Base-by-base conservation (phyloP, 1,140 invertebrate species). In the Prorops nasuta region DNA sequence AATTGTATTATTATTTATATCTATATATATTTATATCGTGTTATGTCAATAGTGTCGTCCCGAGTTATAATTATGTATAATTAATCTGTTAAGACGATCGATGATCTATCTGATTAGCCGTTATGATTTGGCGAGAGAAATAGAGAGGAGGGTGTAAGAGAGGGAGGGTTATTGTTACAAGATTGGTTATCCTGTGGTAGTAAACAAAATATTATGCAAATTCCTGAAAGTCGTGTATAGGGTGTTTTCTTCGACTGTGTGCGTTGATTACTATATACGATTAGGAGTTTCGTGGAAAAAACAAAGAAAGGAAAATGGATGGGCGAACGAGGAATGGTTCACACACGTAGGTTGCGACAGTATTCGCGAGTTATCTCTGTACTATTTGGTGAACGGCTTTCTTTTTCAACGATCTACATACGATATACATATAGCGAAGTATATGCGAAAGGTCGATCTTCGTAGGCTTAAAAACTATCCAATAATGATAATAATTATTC, bases 391-490 rank as follows among this genome's bases (percentile, higher is more conserved):
- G 44, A 61, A 21, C n/a, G n/a, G n/a, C n/a, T n/a, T n/a, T 56
- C 49, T 28, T 40, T 50, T 31, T 60, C 38, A 54, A 61, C 50
- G 43, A 49, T 49, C 54, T 58, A 62, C 60, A n/a, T 50, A 60
- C 47, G 58, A 61, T 54, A 57, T 56, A 24, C 41, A 60, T 61
- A 59, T 53, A 59, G 58, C 37, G 51, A 54, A 60, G 55, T 58
- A 52, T 58, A 58, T 52, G 59, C 38, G 39, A 58, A 62, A 54
- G 21, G 28, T 48, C 54, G 38, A 32, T 39, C 42, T 53, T 36
- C 34, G 54, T 51, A 60, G 41, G 51, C 63, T 67, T 72, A 64
- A 58, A 66, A 47, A 66, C 68, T 74, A 74, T 69, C 70, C 67
- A 72, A 71, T 72, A 68, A 58, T 67, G 51, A 56, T 64, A 50